A percentile compares a stretch with the other conserved stretches of the same genome.
These are phyloP conservation scores for Pyrocoelia pectoralis DNA, from an alignment of 2,888 invertebrate species.

Conservation along the genomic window DNA sequence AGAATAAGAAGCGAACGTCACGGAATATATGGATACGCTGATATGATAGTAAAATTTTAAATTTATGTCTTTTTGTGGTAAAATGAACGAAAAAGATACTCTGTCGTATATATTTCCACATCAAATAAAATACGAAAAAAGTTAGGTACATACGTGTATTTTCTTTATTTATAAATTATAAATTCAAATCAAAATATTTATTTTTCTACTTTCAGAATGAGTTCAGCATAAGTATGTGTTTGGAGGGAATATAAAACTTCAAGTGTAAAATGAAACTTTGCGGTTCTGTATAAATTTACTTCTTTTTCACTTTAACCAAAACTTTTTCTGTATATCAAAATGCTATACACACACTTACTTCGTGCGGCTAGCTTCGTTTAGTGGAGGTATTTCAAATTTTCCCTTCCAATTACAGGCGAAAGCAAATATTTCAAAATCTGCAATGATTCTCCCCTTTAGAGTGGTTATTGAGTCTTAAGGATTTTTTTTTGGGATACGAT, in stretches of 20 bases:
- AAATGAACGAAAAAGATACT: conserved; percentile 29
- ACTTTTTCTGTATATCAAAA: no score
- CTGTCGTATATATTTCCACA: conserved; percentile 32
- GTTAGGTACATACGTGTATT: conserved; percentile 24
- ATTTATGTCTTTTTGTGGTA: conserved; percentile 39
- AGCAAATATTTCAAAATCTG: no score
- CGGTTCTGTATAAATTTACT: not conserved
- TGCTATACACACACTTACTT: no score
- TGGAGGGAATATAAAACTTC: not conserved
- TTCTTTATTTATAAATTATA: conserved; percentile 11
- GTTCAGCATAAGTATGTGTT: not conserved
- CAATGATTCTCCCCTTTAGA: no score
- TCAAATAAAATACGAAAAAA: conserved; percentile 24
- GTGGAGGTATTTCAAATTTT: no score
- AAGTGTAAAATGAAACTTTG: not conserved
- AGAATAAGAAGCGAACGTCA: conserved; percentile 39
- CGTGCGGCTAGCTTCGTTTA: no score
- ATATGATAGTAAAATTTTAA: conserved; percentile 41
- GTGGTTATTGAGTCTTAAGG: no score
- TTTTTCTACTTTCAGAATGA: not conserved
- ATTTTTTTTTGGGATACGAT: no score
- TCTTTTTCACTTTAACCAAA: not conserved
- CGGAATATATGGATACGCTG: conserved; percentile 37
- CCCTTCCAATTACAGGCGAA: no score
- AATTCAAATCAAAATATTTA: conserved; percentile 6